Base-by-base conservation (phyloP, 2,888 invertebrate genomes). In the Drosophila rellima region DNA sequence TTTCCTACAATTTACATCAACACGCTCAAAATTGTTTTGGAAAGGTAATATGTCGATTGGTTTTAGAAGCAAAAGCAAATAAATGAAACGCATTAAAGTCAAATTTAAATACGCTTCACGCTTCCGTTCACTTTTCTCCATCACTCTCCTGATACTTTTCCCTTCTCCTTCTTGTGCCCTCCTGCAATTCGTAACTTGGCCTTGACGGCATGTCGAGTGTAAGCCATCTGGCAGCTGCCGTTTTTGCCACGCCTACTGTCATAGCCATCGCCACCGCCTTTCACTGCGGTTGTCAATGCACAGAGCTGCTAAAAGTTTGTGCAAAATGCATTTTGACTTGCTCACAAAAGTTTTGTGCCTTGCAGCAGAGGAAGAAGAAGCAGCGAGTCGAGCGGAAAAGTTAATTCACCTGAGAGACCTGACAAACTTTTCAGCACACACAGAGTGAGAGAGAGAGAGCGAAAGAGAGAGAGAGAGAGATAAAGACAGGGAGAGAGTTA, bases 321-420 rank as follows among this genome's bases (percentile, higher is more conserved):
- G 42, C 70, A 73, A 79, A 85, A 85, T 85, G 89, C 87, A 88
- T 88, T 89, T 82, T 87, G 84, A 85, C 84, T 85, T 87, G 73
- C 66, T 50, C 48, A 17, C 47, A 57, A 83, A 87, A 82, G 71
- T 86, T 88, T 78, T 67, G 52, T 55, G 77, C 54, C 74, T 72
- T 72, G 78, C 69, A 80, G 83, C 74, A 52, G 44, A 44, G 57
- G 55, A 48, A 70, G 37, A 23, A 42, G 52, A 29, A 48, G 66
- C 39, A 26, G 35, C 80, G 86, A 88, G 79, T 79, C 70, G 74
- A 87, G 82, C 85, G 75, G 73, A 87, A 86, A 86, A 86, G 74
- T 86, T 86, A 86, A 89, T 87, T 89, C 86, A 86, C 86, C 86
- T 86, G 89, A 82, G 89, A 89, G 86, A 80, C 86, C 80, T 78